Conservation (phyloP, 1,140 invertebrate species). For the Neotoxoptera formosana region DNA sequence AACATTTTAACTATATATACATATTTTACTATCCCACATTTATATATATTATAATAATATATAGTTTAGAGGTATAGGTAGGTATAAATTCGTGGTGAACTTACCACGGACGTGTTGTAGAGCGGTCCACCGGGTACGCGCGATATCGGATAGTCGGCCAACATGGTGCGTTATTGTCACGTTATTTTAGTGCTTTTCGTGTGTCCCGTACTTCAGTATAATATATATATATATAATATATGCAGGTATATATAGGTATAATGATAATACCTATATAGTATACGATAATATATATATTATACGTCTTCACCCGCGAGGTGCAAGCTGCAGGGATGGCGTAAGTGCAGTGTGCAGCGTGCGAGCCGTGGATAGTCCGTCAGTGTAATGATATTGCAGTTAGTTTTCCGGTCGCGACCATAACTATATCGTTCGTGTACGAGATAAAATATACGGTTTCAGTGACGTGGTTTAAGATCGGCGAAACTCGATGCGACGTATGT, state of each 20-base stretch:
- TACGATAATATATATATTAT: background rate
- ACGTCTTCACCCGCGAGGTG: background rate
- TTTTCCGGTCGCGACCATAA: background rate
- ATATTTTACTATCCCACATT: background rate
- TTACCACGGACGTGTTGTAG: constrained; percentile 54
- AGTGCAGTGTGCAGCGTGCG: background rate
- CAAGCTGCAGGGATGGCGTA: background rate
- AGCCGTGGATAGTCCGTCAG: background rate
- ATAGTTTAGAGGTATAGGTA: background rate
- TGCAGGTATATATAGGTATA: background rate
- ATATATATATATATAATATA: no score
- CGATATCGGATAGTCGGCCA: constrained; percentile 54
- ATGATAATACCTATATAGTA: background rate
- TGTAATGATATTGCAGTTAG: background rate
- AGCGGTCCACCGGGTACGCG: constrained; percentile 44
- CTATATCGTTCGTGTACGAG: no score
- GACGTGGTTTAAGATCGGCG: background rate
- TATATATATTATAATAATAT: background rate
- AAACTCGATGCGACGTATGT: background rate
- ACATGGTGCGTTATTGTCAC: background rate
- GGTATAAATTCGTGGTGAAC: background rate
- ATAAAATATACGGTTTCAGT: background rate
- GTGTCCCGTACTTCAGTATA: background rate
- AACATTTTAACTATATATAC: background rate
- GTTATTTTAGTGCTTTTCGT: background rate